Conservation (phyloP, 2,113 vertebrate species). For the Lagopus muta region DNA sequence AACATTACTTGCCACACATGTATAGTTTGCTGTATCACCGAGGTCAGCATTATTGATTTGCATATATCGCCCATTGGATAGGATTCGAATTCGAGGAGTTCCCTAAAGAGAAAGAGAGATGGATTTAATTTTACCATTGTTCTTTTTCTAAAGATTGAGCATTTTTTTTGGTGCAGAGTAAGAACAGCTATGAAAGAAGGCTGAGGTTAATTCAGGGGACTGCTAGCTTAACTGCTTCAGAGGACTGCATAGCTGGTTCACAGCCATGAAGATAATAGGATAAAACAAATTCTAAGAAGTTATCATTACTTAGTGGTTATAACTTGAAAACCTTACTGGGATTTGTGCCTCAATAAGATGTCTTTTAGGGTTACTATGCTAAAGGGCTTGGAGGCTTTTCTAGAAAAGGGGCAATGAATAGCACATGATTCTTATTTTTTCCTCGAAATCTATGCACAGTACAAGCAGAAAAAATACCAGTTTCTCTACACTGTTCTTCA, state of each 20-base stretch:
- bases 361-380: not conserved
- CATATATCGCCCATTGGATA: conserved; percentile 90
- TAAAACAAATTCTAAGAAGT: not conserved
- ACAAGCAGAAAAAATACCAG: not conserved
- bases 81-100: conserved; percentile 86
- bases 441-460: not conserved
- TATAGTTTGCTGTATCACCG: conserved; percentile 86
- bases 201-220: not conserved
- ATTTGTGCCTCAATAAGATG: not conserved
- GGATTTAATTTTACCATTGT: not conserved
- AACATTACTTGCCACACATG: conserved; percentile 91
- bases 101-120: conserved; percentile 75
- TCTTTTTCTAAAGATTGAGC: not conserved
- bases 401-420: not conserved
- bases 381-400: not conserved
- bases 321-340: not conserved
- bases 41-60: conserved; percentile 94
- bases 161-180: not conserved
- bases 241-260: not conserved
- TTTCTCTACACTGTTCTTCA: not conserved
- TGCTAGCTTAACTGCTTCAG: not conserved
- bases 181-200: not conserved
- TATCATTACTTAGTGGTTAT: not conserved
- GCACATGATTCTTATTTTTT: not conserved
- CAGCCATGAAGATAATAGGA: not conserved